Evolutionary conservation across 2,113 vertebrate genomes (phyloP).

Genomic region (Beaufortia kweichowensis): DNA sequence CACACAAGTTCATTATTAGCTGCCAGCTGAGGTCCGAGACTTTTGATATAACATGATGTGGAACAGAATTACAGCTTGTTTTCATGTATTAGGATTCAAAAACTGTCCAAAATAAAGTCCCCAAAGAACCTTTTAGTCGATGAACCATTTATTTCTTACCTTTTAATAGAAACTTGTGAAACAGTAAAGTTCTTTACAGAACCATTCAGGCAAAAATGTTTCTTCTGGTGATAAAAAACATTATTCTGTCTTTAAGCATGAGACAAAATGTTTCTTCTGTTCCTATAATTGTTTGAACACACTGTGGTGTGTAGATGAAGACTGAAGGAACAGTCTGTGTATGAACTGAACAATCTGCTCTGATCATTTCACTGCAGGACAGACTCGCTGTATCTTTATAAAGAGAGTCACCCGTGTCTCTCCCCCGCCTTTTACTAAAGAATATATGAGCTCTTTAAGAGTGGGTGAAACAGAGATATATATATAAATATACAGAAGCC

Average conservation of each 20-base stretch:
- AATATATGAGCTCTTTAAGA: not conserved
- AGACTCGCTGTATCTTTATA: not conserved
- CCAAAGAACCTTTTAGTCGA: too few relatives aligned
- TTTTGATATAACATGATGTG: too few relatives aligned
- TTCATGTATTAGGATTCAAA: too few relatives aligned
- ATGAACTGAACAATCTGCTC: slow-evolving; percentile 17
- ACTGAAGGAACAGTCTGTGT: not conserved
- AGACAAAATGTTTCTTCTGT: not conserved
- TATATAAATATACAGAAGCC: not conserved
- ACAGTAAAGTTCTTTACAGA: too few relatives aligned
- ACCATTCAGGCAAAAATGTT: too few relatives aligned
- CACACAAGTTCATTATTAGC: slow-evolving; percentile 12
- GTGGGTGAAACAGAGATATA: slow-evolving; percentile 7
- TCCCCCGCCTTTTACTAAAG: not conserved
- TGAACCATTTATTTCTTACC: too few relatives aligned
- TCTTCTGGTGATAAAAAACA: too few relatives aligned
- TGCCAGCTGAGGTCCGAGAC: not conserved
- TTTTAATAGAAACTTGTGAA: too few relatives aligned
- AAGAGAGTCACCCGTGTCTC: not conserved
- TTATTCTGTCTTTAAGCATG: not conserved
- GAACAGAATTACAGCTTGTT: too few relatives aligned
- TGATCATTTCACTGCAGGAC: slow-evolving; percentile 7
- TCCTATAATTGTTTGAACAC: too few relatives aligned
- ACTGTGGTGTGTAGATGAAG: not conserved
- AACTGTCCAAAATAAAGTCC: too few relatives aligned